Evolutionary conservation across 2,113 vertebrate genomes (phyloP), one percentile per base, ranked within the genome.

Genomic region (Seriola rivoliana): DNA sequence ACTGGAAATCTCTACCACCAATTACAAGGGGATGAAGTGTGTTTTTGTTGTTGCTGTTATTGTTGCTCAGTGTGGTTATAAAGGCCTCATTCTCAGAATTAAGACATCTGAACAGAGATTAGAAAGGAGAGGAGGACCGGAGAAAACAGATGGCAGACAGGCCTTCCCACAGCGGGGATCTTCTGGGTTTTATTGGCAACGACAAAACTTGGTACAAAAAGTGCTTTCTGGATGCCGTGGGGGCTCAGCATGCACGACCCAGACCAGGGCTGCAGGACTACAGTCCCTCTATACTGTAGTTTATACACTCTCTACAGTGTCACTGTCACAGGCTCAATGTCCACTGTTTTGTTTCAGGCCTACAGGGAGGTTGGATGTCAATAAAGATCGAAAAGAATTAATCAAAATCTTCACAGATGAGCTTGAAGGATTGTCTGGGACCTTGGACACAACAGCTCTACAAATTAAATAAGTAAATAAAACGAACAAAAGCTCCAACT

Each of bases 131-230:
- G 58, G 68, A 46, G 13, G 44, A 65, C 57, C 38, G 11, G n/a
- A 76, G 36, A 55, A 76, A 65, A 72, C 90, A 90, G 87, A 89
- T 77, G 85, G 88, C 46, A 62, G 75, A 42, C 91, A 87, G 85
- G 84, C 69, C 55, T 42, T 48, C 80, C 64, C 79, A 50, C 87
- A 85, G 80, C 72, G 62, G 70, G 82, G 66, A 64, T 71, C 70
- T 80, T 71, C 72, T 65, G 87, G 67, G 34, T 74, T 95, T 94
- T 93, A 94, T 89, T 94, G 88, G 86, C 90, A 93, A 86, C 73
- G 36, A 91, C 86, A 91, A 85, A 89, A 93, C 87, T 87, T 88
- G 80, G 88, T 92, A 91, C 91, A 93, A 92, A 94, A 90, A 91
- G 81, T 81, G 79, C 54, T 92, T 80, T 83, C 78, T 80, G 73